Conservation (phyloP, 2,888 invertebrate species). For the Calameuta idolon region DNA sequence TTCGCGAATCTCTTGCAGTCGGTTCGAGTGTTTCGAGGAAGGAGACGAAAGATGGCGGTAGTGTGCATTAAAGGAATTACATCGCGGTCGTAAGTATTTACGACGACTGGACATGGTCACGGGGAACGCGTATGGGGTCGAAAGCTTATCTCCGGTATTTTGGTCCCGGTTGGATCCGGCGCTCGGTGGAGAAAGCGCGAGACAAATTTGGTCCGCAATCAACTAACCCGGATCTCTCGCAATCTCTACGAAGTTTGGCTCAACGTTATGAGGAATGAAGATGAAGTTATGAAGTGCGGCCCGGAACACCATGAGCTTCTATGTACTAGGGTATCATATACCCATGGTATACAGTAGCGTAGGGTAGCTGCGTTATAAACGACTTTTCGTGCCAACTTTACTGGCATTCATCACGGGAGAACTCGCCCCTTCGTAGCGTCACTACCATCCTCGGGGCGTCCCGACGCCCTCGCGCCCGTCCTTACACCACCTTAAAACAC, state of each 20-base stretch:
- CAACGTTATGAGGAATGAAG: slow-evolving; percentile 22
- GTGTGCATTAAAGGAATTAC: too few species aligned
- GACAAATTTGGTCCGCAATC: slow-evolving; percentile 29
- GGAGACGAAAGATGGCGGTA: not conserved
- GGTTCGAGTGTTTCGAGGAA: not conserved
- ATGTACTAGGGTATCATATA: not conserved
- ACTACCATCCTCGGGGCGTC: not conserved
- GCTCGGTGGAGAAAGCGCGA: not conserved
- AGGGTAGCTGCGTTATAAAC: slow-evolving; percentile 62
- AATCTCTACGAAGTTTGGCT: slow-evolving; percentile 19
- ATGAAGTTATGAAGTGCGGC: slow-evolving; percentile 62
- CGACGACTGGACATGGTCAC: not conserved
- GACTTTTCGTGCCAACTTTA: slow-evolving; percentile 63
- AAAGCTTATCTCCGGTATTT: not conserved
- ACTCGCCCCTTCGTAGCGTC: slow-evolving; percentile 37
- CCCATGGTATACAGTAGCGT: slow-evolving; percentile 38
- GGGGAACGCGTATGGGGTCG: not conserved
- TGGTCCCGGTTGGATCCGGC: not conserved
- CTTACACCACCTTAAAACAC: not conserved
- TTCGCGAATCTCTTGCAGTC: not conserved
- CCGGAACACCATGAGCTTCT: slow-evolving; percentile 26
- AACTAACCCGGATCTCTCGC: slow-evolving; percentile 28
- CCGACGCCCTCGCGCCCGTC: not conserved
- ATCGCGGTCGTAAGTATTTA: too few species aligned
- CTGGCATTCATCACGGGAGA: slow-evolving; percentile 62